These are phyloP conservation scores for Bombus pascuorum DNA, from an alignment of 1,140 invertebrate species.

Conservation along the genomic window DNA sequence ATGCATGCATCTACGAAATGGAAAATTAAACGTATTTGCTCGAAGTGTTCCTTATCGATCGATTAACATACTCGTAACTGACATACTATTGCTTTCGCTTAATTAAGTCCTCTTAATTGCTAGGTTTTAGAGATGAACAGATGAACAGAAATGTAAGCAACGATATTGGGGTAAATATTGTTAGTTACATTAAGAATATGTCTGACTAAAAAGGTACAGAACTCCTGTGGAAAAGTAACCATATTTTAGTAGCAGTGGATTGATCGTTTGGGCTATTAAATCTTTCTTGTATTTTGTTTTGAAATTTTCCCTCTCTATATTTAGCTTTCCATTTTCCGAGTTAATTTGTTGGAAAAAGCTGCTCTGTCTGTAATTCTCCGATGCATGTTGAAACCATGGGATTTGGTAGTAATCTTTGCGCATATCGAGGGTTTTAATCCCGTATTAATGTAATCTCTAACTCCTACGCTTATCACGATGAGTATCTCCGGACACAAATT, in stretches of 20 bases:
- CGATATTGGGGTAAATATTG: not conserved
- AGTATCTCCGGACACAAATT: not conserved
- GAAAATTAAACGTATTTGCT: no score
- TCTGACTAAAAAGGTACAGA: not conserved
- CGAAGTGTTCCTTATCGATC: no score
- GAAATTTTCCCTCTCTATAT: not conserved
- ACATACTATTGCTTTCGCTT: no score
- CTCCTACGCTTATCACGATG: not conserved
- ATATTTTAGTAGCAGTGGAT: no score
- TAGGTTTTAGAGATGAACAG: no score
- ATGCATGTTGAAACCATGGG: no score
- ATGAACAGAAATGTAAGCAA: not conserved
- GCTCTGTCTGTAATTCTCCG: no score
- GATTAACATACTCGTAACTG: no score
- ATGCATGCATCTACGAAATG: not conserved
- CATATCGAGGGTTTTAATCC: not conserved
- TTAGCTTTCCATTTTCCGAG: not conserved
- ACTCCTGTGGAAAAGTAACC: no score
- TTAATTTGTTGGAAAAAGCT: not conserved
- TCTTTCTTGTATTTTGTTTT: no score
- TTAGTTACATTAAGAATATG: not conserved
- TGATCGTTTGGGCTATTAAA: no score
- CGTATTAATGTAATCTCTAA: not conserved
- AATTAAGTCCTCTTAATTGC: no score
- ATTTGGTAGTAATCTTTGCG: not conserved